Base-by-base conservation (phyloP, 2,797 vertebrate species). In the Arctocebus calabarensis region DNA sequence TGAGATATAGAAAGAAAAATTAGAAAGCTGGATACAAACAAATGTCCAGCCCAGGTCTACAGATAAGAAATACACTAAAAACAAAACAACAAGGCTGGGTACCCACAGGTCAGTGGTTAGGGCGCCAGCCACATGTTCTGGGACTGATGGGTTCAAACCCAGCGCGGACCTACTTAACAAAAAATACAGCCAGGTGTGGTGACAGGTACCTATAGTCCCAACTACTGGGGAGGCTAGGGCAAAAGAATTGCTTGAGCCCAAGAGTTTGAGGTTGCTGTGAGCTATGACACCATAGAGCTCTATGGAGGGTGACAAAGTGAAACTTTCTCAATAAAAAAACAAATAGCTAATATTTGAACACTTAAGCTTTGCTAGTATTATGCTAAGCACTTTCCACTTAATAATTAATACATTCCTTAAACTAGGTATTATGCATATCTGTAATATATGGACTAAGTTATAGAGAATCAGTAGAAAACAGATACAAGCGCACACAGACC, bases 1-100 rank as follows among this genome's bases (percentile, higher is more conserved):
- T 95, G 70, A 17, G 34, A 68, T 91, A 7, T 74, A 94, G n/a
- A 90, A 84, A 95, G n/a, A 45, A 73, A 66, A 64, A 55, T 27
- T 23, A 70, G 37, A n/a, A 73, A 86, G 14, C 52, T 90, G 40
- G 59, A 5, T 59, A 61, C 0, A 59, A 92, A 92, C 73, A 96
- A 96, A 64, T 43, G 43, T 66, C 29, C 22, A 91, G 22, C n/a
- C 7, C 45, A 43, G 2, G 14, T 34, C 61, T 81, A 88, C 17
- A 62, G 17, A 90, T 19, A 1, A 10, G 61, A 37, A 96, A 82
- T 78, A 48, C n/a, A 79, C 43, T 71, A 92, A 91, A 95, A 66
- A 7, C 4, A 81, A 79, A 92, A 22, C 12, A 57, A 17, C 1
- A 61, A 45, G 48, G 14, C 48, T 52, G 48, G 14, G 48, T 52